These are phyloP conservation scores for Calliphora vicina DNA, from an alignment of 1,140 invertebrate genomes.

Conservation along the genomic window DNA sequence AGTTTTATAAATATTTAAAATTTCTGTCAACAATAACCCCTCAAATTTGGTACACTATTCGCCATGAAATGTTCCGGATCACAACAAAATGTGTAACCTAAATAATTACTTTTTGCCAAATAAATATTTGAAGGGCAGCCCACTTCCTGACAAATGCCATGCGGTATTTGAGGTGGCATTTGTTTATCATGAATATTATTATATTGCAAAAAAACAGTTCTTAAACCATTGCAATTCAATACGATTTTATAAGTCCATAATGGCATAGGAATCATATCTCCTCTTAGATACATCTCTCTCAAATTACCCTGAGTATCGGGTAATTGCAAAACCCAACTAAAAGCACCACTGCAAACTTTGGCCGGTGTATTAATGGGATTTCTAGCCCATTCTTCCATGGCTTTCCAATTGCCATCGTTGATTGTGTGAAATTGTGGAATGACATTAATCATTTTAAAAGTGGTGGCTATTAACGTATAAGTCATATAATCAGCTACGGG, in stretches of 20 bases:
- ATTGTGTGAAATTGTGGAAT: constrained; percentile 21
- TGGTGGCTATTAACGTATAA: background rate
- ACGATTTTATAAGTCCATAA: constrained; percentile 2
- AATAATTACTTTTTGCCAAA: background rate
- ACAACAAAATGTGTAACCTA: constrained; percentile 7
- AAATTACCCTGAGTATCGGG: background rate
- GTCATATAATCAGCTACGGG: background rate
- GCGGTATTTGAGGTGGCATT: background rate
- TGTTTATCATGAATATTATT: constrained; percentile 4
- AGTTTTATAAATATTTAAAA: background rate
- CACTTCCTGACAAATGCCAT: background rate
- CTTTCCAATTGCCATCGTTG: constrained; percentile 11
- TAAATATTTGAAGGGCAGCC: background rate
- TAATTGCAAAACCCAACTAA: background rate
- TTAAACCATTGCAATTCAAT: background rate
- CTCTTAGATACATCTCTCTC: background rate
- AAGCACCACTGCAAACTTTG: constrained; percentile 18
- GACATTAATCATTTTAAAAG: constrained; percentile 24
- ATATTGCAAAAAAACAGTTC: background rate
- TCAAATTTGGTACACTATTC: background rate
- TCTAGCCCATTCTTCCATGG: constrained; percentile 1
- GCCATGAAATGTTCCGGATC: background rate
- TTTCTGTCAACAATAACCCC: background rate
- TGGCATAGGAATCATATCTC: background rate
- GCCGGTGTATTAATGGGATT: background rate